phyloP scores from a whole-genome alignment of 2,888 invertebrate genomes.

The Ormia ochracea region DNA sequence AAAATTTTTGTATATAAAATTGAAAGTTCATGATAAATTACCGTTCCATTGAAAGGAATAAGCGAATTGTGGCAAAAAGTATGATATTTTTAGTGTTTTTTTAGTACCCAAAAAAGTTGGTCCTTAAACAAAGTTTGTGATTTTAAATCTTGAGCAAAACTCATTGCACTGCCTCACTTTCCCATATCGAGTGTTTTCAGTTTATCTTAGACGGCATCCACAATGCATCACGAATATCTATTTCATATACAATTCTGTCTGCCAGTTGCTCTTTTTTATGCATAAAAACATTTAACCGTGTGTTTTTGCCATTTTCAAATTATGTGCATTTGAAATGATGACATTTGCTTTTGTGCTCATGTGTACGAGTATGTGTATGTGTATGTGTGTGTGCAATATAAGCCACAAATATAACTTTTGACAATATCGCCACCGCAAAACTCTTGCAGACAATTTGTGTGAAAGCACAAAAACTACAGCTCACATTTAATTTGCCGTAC shows the following conservation, averaged over 20 bases:
- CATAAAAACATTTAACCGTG: slow-evolving; percentile 12
- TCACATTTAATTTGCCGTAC: slow-evolving; percentile 4
- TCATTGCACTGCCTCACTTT: neutral
- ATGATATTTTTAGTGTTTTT: too few species aligned
- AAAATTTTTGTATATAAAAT: too few species aligned
- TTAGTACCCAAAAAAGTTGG: too few species aligned
- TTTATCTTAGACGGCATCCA: slow-evolving; percentile 9
- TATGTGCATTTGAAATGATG: slow-evolving; percentile 57
- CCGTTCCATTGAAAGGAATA: too few species aligned
- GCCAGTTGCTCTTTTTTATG: neutral
- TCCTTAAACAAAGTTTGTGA: too few species aligned
- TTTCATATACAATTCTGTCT: slow-evolving; percentile 7
- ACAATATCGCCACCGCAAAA: slow-evolving; percentile 24
- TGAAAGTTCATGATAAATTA: too few species aligned
- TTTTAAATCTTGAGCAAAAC: neutral
- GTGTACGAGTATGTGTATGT: neutral
- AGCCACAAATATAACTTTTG: slow-evolving; percentile 17
- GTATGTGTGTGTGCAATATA: neutral
- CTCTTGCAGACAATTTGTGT: slow-evolving; percentile 27
- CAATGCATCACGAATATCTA: slow-evolving; percentile 15
- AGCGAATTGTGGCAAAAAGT: too few species aligned
- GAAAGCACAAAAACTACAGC: slow-evolving; percentile 7
- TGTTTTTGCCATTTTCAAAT: slow-evolving; percentile 42
- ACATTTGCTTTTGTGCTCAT: slow-evolving; percentile 36
- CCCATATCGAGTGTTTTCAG: slow-evolving; percentile 3